A percentile compares a stretch with the other conserved stretches of the same genome.
phyloP scores from a whole-genome alignment of 2,113 vertebrate genomes.

The Perca schrenkii region DNA sequence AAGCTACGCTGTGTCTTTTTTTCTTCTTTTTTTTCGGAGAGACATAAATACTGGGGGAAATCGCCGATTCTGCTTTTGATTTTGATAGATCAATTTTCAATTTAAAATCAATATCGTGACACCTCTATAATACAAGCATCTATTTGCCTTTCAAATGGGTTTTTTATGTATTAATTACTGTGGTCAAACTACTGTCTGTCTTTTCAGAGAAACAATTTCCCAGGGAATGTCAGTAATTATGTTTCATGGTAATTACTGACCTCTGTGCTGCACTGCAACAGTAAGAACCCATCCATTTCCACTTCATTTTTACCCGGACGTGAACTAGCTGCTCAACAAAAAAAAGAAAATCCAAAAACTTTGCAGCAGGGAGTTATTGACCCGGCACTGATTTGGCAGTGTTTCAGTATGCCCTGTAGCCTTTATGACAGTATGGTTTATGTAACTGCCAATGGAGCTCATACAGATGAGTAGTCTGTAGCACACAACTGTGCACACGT shows the following conservation, averaged over 20 bases:
- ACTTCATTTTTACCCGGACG: constrained; percentile 44
- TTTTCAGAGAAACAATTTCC: constrained; percentile 16
- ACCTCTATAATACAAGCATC: background rate
- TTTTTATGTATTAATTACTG: constrained; percentile 43
- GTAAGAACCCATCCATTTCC: constrained; percentile 39
- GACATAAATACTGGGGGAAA: too few species aligned
- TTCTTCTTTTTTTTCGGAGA: too few species aligned
- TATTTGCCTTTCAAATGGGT: background rate
- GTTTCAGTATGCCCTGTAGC: constrained; percentile 68
- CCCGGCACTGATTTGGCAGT: constrained; percentile 72
- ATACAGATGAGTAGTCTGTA: constrained; percentile 70
- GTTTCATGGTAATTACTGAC: constrained; percentile 57
- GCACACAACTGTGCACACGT: constrained; percentile 4
- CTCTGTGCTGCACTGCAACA: constrained; percentile 40
- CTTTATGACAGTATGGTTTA: constrained; percentile 76
- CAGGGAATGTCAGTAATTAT: constrained; percentile 33
- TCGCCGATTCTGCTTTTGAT: too few species aligned
- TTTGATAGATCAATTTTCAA: too few species aligned
- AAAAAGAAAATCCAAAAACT: constrained; percentile 62
- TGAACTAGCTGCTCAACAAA: constrained; percentile 48
- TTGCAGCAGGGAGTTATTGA: constrained; percentile 69
- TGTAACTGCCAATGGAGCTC: constrained; percentile 74
- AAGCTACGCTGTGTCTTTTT: too few species aligned
- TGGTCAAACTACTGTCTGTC: constrained; percentile 34
- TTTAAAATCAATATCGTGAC: too few species aligned